Conservation (phyloP, 2,888 invertebrate species). For the Amphimallon solstitiale region DNA sequence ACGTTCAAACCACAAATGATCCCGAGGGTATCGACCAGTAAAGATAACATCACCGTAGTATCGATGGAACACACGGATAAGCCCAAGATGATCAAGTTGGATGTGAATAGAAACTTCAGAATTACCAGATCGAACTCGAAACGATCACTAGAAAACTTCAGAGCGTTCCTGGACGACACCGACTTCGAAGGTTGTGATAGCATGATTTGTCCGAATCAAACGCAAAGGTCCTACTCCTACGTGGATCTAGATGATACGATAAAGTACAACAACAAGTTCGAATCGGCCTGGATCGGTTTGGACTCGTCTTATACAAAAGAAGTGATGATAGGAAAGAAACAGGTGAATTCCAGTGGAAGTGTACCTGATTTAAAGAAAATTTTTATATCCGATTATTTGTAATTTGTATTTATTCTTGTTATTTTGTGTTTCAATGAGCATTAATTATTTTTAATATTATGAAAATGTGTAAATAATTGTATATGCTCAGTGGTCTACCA, state of each 20-base stretch:
- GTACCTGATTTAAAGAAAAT: conserved; percentile 68
- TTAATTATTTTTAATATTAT: too few species aligned
- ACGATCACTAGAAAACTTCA: conserved; percentile 59
- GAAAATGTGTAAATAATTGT: too few species aligned
- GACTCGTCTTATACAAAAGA: conserved; percentile 44
- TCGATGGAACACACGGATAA: conserved; percentile 14
- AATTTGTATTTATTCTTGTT: conserved; percentile 36
- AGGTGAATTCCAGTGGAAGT: conserved; percentile 56
- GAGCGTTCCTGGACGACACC: conserved; percentile 54
- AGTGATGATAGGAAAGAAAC: conserved; percentile 48
- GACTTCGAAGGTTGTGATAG: conserved; percentile 34
- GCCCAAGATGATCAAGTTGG: conserved; percentile 4
- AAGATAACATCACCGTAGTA: conserved; percentile 26
- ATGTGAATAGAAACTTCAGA: conserved; percentile 45
- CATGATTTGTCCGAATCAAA: conserved; percentile 33
- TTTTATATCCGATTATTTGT: conserved; percentile 66
- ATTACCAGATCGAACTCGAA: conserved; percentile 59
- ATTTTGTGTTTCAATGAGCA: too few species aligned
- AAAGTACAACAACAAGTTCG: conserved; percentile 7
- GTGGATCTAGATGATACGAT: conserved; percentile 54
- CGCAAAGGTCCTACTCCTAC: conserved; percentile 59
- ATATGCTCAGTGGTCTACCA: too few species aligned
- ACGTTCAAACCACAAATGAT: conserved; percentile 32
- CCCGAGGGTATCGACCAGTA: conserved; percentile 32
- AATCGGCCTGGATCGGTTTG: conserved; percentile 49